Percentiles rank a stretch among this genome's conserved stretches.
Evolutionary conservation across 2,888 invertebrate genomes (phyloP).

Genomic region (Myopa tessellatipennis): DNA sequence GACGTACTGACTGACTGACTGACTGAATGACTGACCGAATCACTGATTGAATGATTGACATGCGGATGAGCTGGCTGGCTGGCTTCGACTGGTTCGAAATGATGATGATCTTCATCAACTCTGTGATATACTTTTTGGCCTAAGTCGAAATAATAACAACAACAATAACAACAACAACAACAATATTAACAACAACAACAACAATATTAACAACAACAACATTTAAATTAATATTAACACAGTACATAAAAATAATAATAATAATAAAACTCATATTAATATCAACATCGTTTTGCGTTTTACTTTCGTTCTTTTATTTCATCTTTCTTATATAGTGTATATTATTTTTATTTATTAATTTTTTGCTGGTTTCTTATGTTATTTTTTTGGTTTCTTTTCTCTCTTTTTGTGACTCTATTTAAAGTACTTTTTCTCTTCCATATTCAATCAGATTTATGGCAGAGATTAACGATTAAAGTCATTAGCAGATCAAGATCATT

Average conservation of each 20-base stretch:
- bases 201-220: neutral
- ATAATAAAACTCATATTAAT: conserved; percentile 40
- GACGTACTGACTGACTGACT: neutral
- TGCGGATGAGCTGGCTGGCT: no score
- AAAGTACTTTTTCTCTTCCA: conserved; percentile 31
- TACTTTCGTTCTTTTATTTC: neutral
- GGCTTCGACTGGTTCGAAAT: neutral
- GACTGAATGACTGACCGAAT: neutral
- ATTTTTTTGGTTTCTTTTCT: neutral
- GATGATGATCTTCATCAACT: conserved; percentile 22
- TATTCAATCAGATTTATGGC: conserved; percentile 64
- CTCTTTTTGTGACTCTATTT: neutral
- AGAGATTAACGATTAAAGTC: conserved; percentile 65
- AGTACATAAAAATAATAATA: conserved; percentile 22
- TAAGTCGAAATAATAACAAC: conserved; percentile 3
- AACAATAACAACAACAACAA: conserved; percentile 1
- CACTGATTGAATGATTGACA: neutral
- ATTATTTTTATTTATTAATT: neutral
- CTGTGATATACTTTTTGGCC: conserved; percentile 18
- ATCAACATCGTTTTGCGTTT: conserved; percentile 18
- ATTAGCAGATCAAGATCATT: conserved; percentile 63
- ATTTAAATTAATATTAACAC: neutral
- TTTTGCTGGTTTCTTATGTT: neutral
- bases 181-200: neutral
- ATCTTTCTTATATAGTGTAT: no score